Evolutionary conservation across 2,797 vertebrate species (phyloP).

Genomic region (Propithecus deckenii): DNA sequence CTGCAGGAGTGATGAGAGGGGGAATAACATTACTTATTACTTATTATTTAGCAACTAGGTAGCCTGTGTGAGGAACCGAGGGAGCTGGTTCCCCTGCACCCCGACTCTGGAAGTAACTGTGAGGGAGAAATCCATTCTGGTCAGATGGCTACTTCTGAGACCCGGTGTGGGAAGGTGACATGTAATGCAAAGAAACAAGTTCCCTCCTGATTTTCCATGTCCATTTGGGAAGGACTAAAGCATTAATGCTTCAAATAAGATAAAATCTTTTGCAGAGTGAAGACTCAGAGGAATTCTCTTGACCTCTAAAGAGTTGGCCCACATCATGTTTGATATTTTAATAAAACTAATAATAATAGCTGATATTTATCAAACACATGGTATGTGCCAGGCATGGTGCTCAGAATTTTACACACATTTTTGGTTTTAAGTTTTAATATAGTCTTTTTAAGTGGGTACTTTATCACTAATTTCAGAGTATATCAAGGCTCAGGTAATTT

Average conservation of each 20-base stretch:
- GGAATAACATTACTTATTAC: background rate
- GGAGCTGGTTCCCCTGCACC: no score
- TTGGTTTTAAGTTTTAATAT: background rate
- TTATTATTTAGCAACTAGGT: background rate
- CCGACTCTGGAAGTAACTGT: background rate
- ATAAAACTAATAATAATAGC: background rate
- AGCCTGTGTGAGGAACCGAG: background rate
- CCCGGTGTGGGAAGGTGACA: background rate
- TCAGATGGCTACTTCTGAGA: background rate
- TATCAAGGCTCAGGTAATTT: background rate
- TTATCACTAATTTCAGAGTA: background rate
- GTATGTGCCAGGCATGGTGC: background rate
- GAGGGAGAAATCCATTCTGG: background rate
- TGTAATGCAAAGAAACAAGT: background rate
- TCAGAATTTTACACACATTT: background rate
- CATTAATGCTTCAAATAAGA: background rate
- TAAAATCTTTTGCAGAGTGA: background rate
- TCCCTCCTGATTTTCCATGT: no score
- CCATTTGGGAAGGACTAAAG: background rate
- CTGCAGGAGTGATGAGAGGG: background rate
- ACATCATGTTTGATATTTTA: background rate
- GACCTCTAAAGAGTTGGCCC: background rate
- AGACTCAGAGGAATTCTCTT: background rate
- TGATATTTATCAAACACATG: background rate
- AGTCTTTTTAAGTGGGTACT: background rate